These are phyloP conservation scores for Oscarella lobularis DNA, from an alignment of 37 sponge, comb jelly and placozoan genomes.

Conservation along the genomic window DNA sequence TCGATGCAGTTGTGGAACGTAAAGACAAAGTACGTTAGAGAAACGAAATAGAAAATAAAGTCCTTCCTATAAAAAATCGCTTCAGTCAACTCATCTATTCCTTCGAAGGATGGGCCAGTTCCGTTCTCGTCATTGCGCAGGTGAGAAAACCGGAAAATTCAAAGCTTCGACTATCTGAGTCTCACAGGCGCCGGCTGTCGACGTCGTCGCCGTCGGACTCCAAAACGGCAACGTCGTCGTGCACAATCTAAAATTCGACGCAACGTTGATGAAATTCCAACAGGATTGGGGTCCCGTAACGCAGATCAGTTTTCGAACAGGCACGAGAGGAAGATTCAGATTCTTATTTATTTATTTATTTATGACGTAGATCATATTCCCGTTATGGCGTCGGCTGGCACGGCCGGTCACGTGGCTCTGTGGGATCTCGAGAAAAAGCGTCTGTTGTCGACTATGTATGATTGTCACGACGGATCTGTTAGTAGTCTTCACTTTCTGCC, in stretches of 20 bases:
- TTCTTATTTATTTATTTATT: too few relatives aligned
- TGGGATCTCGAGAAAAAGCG: slow-evolving; percentile 76
- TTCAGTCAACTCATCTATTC: slow-evolving; percentile 45
- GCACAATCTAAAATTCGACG: slow-evolving; percentile 77
- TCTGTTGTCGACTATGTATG: slow-evolving; percentile 36
- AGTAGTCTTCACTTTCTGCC: slow-evolving; percentile 48
- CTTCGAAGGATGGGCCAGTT: slow-evolving; percentile 67
- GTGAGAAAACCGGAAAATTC: too few relatives aligned
- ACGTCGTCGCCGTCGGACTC: slow-evolving; percentile 75
- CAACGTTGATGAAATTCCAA: slow-evolving; percentile 76
- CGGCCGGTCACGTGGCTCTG: slow-evolving; percentile 78
- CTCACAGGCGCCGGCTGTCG: slow-evolving; percentile 80
- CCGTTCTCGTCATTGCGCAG: slow-evolving; percentile 40
- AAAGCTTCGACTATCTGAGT: too few relatives aligned
- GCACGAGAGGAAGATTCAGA: slow-evolving; percentile 19
- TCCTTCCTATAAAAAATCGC: too few relatives aligned
- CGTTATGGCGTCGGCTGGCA: slow-evolving; percentile 58
- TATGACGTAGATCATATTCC: slow-evolving; percentile 71
- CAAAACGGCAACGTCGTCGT: slow-evolving; percentile 59
- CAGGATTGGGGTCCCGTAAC: slow-evolving; percentile 96
- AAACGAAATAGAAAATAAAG: too few relatives aligned
- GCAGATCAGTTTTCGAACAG: slow-evolving; percentile 69
- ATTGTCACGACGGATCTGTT: slow-evolving; percentile 58
- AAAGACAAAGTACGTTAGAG: slow-evolving; percentile 49
- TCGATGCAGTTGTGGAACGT: slow-evolving; percentile 91